Evolutionary conservation across 2,888 invertebrate genomes (phyloP).

Genomic region (Ommatoiulus sabulosus): DNA sequence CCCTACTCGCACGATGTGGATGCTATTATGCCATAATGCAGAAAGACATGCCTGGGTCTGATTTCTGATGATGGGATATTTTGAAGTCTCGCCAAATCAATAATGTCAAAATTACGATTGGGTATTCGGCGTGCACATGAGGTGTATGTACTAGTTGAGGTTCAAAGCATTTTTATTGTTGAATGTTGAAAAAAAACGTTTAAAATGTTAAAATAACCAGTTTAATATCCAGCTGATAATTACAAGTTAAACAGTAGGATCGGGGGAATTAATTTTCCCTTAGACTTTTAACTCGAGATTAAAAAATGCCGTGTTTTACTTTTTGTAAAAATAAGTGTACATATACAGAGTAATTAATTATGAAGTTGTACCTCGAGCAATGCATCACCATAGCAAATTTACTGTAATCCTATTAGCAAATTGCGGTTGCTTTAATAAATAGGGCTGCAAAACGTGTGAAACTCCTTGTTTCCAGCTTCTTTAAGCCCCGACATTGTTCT

Average conservation of each 20-base stretch:
- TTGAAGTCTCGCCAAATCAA: not conserved
- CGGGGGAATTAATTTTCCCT: too few relatives aligned
- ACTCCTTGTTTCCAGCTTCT: constrained; percentile 22
- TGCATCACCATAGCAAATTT: not conserved
- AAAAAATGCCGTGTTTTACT: too few relatives aligned
- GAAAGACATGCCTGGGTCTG: not conserved
- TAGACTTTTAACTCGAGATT: too few relatives aligned
- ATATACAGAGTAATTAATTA: too few relatives aligned
- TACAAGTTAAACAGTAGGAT: too few relatives aligned
- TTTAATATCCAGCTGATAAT: not conserved
- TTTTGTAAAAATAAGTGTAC: too few relatives aligned
- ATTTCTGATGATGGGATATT: not conserved
- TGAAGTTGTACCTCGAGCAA: too few relatives aligned
- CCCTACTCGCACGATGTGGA: not conserved
- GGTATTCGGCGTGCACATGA: not conserved
- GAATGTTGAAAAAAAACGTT: not conserved
- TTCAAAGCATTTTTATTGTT: not conserved
- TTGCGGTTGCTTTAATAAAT: constrained; percentile 55
- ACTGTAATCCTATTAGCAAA: constrained; percentile 55
- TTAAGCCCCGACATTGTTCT: constrained; percentile 26
- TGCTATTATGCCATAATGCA: constrained; percentile 16
- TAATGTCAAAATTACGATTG: not conserved
- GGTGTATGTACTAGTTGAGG: not conserved
- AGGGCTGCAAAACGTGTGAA: constrained; percentile 43
- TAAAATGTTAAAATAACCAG: not conserved